These are phyloP conservation scores for Notoglanidium macrostoma DNA, from an alignment of 2,797 vertebrate species.

Conservation along the genomic window DNA sequence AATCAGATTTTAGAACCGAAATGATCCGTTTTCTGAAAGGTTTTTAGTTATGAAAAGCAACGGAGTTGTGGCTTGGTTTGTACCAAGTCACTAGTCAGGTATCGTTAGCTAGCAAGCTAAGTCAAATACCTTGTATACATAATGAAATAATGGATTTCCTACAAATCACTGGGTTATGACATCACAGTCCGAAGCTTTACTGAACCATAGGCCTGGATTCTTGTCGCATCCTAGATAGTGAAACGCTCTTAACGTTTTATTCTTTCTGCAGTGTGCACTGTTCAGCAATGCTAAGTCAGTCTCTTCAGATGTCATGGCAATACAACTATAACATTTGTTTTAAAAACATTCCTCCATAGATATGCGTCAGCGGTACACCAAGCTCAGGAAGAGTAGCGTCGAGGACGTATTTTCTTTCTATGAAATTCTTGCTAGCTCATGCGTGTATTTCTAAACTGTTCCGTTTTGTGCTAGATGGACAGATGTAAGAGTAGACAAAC, in stretches of 20 bases:
- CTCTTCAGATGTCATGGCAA: not conserved
- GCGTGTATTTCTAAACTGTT: constrained; percentile 49
- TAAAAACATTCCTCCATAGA: not conserved
- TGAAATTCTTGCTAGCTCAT: not conserved
- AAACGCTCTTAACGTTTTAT: not conserved
- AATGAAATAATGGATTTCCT: not conserved
- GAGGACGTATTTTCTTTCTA: not conserved
- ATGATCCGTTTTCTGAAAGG: not conserved
- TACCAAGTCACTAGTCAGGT: not conserved
- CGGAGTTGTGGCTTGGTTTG: not conserved
- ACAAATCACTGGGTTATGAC: not conserved
- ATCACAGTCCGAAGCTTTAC: not conserved
- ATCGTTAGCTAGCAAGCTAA: not conserved
- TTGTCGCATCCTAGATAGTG: not conserved
- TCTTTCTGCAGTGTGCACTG: not conserved
- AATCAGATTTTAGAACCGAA: not conserved
- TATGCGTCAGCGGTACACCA: not conserved
- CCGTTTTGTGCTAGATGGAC: constrained; percentile 65
- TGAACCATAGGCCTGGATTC: not conserved
- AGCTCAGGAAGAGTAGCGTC: not conserved
- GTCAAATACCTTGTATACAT: not conserved
- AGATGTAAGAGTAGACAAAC: constrained; percentile 64
- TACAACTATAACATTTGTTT: not conserved
- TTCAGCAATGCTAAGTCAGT: not conserved
- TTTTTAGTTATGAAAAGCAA: not conserved